Base-by-base conservation (phyloP, 2,888 invertebrate genomes). In the Microdon myrmicae region DNA sequence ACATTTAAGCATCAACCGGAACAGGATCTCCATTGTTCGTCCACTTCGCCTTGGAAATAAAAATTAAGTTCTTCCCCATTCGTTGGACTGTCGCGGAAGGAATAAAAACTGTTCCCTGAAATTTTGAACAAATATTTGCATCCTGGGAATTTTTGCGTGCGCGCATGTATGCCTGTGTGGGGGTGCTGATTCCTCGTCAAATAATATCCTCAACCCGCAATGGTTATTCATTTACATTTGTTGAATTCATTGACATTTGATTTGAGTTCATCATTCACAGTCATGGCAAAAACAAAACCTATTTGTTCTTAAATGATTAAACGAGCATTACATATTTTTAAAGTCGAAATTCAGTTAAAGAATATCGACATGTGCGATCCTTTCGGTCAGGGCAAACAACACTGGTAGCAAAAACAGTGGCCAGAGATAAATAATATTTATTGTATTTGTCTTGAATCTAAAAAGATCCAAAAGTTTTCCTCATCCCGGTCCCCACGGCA, bases 111-210 rank as follows among this genome's bases (percentile, higher is more conserved):
- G 56, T 51, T 45, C 51, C 47, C 45, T 58, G 35, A 64, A 66
- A 66, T 66, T 53, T 59, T 53, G 25, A 28, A 44, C 48, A 66
- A 66, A 66, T 66, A 66, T 66, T 66, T 59, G 44, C 59, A 9
- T 9, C 34, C 34, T 47, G 44, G 53, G 38, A 48, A 54, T 59
- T 48, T 39, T 48, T 59, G 53, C 35, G 43, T 44, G 44, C 34
- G 31, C 29, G 39, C 10, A 13, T n/a, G 38, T 14, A 4, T 23
- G 12, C 12, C 22, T 20, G 5, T 13, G n/a, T 10, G 12, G n/a
- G 9, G 10, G 6, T 20, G 13, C 9, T 58, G 5, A 38, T 32
- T 47, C 47, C 47, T 58, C 58, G 47, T 47, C 64, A 64, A 64
- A 64, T 58, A 53, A 37, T 31, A 39, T 29, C 47, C 29, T 35